Percentiles rank a stretch among this genome's conserved stretches.
Evolutionary conservation across 1,140 invertebrate species (phyloP).

Genomic region (Eupeodes corollae): DNA sequence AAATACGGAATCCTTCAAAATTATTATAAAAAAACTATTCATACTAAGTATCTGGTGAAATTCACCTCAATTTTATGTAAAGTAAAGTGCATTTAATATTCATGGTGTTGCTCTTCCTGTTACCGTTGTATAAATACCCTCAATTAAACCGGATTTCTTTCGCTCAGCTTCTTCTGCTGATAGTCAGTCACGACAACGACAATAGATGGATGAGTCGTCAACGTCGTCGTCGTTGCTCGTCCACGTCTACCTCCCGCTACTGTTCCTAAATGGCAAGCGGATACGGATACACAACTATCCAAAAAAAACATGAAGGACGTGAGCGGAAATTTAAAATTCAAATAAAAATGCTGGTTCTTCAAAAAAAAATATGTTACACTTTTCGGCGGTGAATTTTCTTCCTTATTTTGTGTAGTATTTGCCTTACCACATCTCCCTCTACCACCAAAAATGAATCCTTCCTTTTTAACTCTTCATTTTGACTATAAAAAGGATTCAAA

Average conservation of each 20-base stretch:
- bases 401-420: background rate
- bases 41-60: background rate
- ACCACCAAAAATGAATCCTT: too few relatives aligned
- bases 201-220: background rate
- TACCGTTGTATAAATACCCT: too few relatives aligned
- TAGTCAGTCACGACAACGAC: background rate
- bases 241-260: background rate
- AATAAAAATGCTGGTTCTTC: background rate
- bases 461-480: too few relatives aligned
- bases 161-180: background rate
- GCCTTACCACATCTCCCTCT: too few relatives aligned
- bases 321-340: conserved; percentile 2
- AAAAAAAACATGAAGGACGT: background rate
- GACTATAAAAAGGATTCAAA: too few relatives aligned
- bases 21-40: too few relatives aligned
- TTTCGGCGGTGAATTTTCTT: background rate
- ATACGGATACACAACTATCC: background rate
- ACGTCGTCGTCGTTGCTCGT: background rate
- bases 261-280: background rate
- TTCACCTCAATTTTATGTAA: background rate
- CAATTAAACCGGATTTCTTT: too few relatives aligned
- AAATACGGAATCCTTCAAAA: too few relatives aligned
- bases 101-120: too few relatives aligned
- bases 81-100: background rate
- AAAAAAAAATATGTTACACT: background rate